phyloP scores from a whole-genome alignment of 1,140 invertebrate species.

The Venustaconcha ellipsiformis region DNA sequence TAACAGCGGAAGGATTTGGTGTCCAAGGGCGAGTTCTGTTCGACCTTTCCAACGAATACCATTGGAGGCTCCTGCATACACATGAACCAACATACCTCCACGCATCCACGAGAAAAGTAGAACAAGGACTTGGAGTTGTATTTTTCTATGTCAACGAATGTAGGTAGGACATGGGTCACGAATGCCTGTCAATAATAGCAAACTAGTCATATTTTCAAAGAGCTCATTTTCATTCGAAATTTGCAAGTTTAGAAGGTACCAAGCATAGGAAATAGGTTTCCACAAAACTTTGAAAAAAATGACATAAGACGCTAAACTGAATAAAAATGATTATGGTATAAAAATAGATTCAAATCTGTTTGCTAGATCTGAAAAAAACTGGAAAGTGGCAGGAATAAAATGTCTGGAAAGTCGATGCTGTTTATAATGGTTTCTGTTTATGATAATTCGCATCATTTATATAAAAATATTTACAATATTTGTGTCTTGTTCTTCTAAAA shows the following conservation, averaged over 20 bases:
- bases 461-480: too few relatives aligned
- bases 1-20: constrained; percentile 20
- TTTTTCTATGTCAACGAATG: constrained; percentile 16
- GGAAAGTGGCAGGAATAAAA: too few relatives aligned
- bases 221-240: neutral
- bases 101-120: constrained; percentile 12
- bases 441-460: too few relatives aligned
- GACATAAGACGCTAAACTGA: too few relatives aligned
- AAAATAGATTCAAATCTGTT: too few relatives aligned
- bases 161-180: constrained; percentile 16
- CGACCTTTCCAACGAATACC: constrained; percentile 20
- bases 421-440: too few relatives aligned
- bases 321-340: too few relatives aligned
- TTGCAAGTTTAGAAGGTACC: neutral
- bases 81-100: constrained; percentile 27
- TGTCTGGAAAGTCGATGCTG: too few relatives aligned
- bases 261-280: too few relatives aligned
- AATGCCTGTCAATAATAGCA: constrained; percentile 19
- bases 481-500: too few relatives aligned
- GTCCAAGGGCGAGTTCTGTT: constrained; percentile 15
- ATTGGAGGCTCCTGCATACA: constrained; percentile 31
- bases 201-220: neutral
- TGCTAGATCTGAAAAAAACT: too few relatives aligned
- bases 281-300: too few relatives aligned
- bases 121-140: constrained; percentile 1